Evolutionary conservation across 2,797 vertebrate species (phyloP).

Genomic region (Mycteria americana): DNA sequence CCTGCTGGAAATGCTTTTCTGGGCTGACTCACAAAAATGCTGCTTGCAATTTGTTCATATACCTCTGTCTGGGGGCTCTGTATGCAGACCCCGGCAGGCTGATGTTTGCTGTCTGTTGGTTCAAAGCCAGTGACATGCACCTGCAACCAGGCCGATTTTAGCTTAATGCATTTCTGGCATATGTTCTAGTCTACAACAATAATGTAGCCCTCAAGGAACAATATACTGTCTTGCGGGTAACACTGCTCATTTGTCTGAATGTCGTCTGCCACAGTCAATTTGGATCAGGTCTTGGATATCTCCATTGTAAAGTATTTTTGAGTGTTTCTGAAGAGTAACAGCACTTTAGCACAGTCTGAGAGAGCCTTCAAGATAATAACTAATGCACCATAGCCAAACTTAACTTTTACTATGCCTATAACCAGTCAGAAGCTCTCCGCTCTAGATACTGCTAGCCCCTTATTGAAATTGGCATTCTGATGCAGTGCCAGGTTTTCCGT

Average conservation of each 20-base stretch:
- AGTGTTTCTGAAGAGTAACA: neutral
- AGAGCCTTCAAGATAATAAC: neutral
- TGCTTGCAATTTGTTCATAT: neutral
- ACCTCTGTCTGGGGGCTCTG: neutral
- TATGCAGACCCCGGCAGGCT: neutral
- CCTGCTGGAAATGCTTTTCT: neutral
- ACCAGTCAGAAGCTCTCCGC: neutral
- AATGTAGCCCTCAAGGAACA: constrained; percentile 25
- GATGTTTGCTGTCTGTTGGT: neutral
- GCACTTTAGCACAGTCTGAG: neutral
- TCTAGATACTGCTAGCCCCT: neutral
- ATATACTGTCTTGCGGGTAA: neutral
- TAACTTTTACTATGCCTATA: neutral
- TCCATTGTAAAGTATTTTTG: neutral
- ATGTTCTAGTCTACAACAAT: neutral
- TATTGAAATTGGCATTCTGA: neutral
- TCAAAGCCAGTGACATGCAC: neutral
- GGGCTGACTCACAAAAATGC: neutral
- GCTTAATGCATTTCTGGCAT: constrained; percentile 45
- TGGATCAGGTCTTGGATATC: neutral
- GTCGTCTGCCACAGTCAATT: constrained; percentile 46
- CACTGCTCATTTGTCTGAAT: constrained; percentile 25
- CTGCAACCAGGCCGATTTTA: neutral
- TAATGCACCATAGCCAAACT: neutral
- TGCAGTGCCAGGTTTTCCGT: neutral